Evolutionary conservation across 2,113 vertebrate genomes (phyloP).

Genomic region (Halcyon malimbica): DNA sequence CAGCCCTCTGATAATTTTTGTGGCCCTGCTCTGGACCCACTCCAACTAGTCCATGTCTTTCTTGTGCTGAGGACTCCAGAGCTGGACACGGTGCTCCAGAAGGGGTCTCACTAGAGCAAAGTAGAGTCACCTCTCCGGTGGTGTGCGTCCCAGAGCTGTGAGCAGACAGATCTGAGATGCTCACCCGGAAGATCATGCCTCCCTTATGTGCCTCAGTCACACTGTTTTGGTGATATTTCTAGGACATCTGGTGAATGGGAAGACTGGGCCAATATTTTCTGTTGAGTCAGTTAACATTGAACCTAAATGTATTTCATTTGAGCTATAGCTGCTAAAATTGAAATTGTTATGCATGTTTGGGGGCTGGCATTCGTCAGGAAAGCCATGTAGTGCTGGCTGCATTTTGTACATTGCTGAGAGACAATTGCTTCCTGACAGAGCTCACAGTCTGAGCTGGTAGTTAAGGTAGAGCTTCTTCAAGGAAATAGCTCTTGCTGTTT

Average conservation of each 20-base stretch:
- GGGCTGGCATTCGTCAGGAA: fast-evolving
- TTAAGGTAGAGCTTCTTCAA: neutral
- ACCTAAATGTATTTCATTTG: neutral
- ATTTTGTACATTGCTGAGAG: fast-evolving
- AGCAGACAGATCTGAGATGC: neutral
- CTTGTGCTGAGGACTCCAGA: neutral
- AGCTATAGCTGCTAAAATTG: neutral
- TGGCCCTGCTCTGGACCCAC: neutral
- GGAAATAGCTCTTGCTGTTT: neutral
- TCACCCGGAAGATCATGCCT: neutral
- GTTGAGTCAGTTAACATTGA: neutral
- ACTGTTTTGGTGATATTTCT: neutral
- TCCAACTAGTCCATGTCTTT: neutral
- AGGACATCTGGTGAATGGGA: neutral
- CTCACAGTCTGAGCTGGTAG: neutral
- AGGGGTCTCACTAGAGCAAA: neutral
- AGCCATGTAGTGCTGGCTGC: fast-evolving
- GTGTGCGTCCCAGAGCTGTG: neutral
- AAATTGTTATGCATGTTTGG: fast-evolving
- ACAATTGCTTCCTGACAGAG: fast-evolving
- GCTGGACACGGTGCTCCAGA: neutral
- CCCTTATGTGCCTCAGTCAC: neutral
- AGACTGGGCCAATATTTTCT: neutral
- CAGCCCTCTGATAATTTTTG: neutral
- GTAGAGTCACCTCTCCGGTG: neutral